Conservation (phyloP, 2,888 invertebrate species). For the Hydriomena furcata region DNA sequence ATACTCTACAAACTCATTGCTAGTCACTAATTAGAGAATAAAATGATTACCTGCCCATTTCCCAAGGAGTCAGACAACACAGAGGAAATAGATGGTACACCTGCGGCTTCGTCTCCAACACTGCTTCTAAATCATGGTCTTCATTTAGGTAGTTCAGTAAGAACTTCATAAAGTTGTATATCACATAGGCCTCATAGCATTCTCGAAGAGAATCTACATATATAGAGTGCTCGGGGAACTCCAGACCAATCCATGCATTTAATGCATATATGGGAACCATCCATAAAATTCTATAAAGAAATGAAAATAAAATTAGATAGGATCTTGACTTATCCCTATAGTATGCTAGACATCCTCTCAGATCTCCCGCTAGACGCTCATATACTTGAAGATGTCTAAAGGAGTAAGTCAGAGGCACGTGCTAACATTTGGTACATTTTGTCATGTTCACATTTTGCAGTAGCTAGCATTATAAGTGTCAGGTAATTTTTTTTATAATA, state of each 20-base stretch:
- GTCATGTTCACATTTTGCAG: too few species aligned
- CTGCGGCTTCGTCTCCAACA: constrained; percentile 91
- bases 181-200: constrained; percentile 99
- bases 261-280: constrained; percentile 99
- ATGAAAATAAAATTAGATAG: constrained; percentile 37
- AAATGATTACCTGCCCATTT: constrained; percentile 90
- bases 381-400: too few species aligned
- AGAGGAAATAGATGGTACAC: constrained; percentile 95
- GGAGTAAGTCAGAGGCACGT: too few species aligned
- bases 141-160: constrained; percentile 94
- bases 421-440: too few species aligned
- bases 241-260: constrained; percentile 96
- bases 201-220: constrained; percentile 96
- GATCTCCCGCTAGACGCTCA: too few species aligned
- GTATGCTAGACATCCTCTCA: too few species aligned
- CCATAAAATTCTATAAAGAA: constrained; percentile 95
- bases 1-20: too few species aligned
- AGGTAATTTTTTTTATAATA: too few species aligned
- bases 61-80: constrained; percentile 96
- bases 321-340: too few species aligned
- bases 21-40: too few species aligned
- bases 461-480: too few species aligned
- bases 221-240: constrained; percentile 94
- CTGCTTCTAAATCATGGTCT: constrained; percentile 92
- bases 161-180: constrained; percentile 98